Conservation (phyloP, 1,140 invertebrate species). For the Coenobita brevimanus region DNA sequence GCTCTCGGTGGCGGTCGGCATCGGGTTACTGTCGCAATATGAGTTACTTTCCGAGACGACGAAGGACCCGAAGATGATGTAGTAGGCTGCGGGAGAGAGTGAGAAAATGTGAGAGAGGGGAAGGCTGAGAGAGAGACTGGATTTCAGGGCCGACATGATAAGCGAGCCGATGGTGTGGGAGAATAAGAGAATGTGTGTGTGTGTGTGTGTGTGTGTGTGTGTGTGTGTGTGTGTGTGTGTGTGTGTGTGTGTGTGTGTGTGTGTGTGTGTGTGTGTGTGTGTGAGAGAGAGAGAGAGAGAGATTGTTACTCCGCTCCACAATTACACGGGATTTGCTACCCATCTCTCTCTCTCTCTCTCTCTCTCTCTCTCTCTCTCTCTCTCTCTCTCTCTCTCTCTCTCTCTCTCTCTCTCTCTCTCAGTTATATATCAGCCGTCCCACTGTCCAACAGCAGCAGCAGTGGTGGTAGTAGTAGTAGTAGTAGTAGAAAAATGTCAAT, state of each 20-base stretch:
- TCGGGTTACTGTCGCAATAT: slow-evolving; percentile 85
- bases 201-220: slow-evolving; percentile 11
- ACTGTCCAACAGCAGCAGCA: no score
- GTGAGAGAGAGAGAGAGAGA: background rate
- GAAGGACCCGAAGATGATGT: slow-evolving; percentile 92
- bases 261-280: slow-evolving; percentile 19
- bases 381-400: slow-evolving; percentile 20
- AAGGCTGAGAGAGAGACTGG: no score
- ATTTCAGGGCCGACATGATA: no score
- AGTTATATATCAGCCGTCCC: no score
- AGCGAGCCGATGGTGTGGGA: no score
- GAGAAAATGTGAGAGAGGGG: background rate
- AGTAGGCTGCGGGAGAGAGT: slow-evolving; percentile 80
- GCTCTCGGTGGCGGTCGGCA: slow-evolving; percentile 92
- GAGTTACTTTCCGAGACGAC: slow-evolving; percentile 70
- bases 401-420: background rate
- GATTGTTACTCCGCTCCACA: background rate
- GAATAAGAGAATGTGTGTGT: background rate
- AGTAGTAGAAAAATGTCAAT: no score
- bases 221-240: background rate
- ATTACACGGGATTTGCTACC: background rate
- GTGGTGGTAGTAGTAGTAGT: no score
- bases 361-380: slow-evolving; percentile 22
- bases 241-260: slow-evolving; percentile 19
- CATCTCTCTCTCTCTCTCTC: slow-evolving; percentile 17